Conservation (phyloP, 2,113 vertebrate species). For the Boulengerochromis microlepis region DNA sequence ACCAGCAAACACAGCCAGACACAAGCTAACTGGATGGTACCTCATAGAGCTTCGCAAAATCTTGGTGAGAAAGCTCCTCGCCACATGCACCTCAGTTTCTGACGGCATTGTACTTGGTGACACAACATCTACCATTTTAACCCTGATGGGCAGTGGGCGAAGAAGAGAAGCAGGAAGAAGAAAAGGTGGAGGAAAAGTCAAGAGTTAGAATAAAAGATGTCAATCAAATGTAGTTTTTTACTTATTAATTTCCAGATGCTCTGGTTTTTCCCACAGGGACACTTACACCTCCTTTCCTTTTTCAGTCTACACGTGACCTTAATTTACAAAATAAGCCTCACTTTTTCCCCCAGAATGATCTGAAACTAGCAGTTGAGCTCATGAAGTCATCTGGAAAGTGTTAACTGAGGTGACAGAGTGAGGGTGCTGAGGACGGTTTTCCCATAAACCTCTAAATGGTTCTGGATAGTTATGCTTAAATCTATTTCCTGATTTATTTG, state of each 20-base stretch:
- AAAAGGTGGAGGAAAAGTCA: not conserved
- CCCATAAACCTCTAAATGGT: not conserved
- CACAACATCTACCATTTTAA: constrained; percentile 76
- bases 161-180: not conserved
- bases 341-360: not conserved
- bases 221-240: not conserved
- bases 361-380: not conserved
- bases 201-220: not conserved
- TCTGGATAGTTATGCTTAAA: not conserved
- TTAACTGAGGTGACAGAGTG: not conserved
- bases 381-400: not conserved
- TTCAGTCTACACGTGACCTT: not conserved
- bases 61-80: constrained; percentile 81
- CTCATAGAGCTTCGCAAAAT: constrained; percentile 87
- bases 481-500: not conserved
- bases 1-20: not conserved
- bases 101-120: constrained; percentile 70
- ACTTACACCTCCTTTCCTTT: not conserved
- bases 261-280: not conserved
- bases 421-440: not conserved
- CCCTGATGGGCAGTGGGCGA: constrained; percentile 51
- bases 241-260: not conserved
- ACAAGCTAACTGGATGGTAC: constrained; percentile 49
- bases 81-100: constrained; percentile 77
- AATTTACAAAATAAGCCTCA: not conserved